These are phyloP conservation scores for Glyptemys insculpta DNA, from an alignment of 2,797 vertebrate species.

Conservation along the genomic window DNA sequence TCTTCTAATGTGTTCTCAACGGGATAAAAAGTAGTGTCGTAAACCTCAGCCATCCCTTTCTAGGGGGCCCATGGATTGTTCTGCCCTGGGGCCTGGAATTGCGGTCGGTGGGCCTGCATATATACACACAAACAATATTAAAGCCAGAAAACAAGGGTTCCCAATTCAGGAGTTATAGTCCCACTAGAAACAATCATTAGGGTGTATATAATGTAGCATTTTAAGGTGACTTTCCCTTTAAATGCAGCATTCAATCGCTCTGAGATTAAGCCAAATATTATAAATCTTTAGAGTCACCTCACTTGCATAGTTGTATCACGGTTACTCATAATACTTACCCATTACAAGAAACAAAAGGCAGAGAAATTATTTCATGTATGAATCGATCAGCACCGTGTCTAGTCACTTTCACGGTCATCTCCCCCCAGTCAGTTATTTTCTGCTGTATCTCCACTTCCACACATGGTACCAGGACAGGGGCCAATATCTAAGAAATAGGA, in stretches of 20 bases:
- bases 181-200: background rate
- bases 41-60: too few relatives aligned
- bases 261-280: background rate
- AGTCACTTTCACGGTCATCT: too few relatives aligned
- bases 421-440: background rate
- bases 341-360: background rate
- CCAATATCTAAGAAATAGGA: background rate
- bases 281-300: background rate
- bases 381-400: background rate
- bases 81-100: too few relatives aligned
- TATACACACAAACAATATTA: background rate
- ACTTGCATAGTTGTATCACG: background rate
- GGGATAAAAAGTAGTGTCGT: too few relatives aligned
- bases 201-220: background rate
- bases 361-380: background rate
- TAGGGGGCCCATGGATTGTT: too few relatives aligned
- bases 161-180: background rate
- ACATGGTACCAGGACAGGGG: background rate
- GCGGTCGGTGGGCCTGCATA: too few relatives aligned
- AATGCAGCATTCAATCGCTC: background rate
- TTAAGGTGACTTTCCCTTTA: background rate
- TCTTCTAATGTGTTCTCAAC: too few relatives aligned
- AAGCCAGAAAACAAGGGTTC: background rate
- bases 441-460: background rate
- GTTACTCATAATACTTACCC: accelerated